phyloP scores from a whole-genome alignment of 2,797 vertebrate genomes.

The Poeciliopsis paucimaculata region DNA sequence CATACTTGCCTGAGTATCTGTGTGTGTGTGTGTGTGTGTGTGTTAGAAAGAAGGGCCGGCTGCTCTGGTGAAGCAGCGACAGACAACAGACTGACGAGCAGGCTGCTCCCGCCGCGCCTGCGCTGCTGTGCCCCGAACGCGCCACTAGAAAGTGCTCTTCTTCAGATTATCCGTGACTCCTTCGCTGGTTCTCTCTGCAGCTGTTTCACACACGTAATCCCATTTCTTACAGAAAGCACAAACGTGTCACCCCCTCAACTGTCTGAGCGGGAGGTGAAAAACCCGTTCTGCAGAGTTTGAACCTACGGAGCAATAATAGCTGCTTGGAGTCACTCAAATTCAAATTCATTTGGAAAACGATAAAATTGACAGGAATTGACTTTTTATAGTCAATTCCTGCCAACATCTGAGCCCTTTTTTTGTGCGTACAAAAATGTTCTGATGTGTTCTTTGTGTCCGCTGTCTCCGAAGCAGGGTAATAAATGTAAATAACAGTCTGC shows the following conservation, averaged over 20 bases:
- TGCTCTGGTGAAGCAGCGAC: conserved; percentile 66
- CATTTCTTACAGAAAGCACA: conserved; percentile 17
- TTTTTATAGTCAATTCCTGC: background rate
- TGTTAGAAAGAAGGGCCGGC: conserved; percentile 55
- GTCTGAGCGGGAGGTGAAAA: background rate
- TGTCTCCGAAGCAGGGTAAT: conserved; percentile 48
- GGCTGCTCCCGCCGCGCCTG: conserved; percentile 66
- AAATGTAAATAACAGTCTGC: conserved; percentile 70
- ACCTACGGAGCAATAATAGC: background rate
- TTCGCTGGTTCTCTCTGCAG: conserved; percentile 22
- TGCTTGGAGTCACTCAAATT: conserved; percentile 22
- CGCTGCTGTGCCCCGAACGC: conserved; percentile 79
- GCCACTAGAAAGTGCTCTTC: conserved; percentile 94
- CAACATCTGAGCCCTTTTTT: background rate
- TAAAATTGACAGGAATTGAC: background rate
- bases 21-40: conserved; percentile 20
- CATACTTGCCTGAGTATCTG: conserved; percentile 29
- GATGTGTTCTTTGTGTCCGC: conserved; percentile 12
- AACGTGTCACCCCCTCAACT: background rate
- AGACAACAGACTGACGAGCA: conserved; percentile 72
- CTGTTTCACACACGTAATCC: conserved; percentile 37
- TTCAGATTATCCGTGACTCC: conserved; percentile 76
- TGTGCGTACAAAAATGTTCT: background rate
- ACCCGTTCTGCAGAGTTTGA: background rate
- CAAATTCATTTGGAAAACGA: background rate